Conservation (phyloP, 2,888 invertebrate species). For the Subacronicta megacephala region DNA sequence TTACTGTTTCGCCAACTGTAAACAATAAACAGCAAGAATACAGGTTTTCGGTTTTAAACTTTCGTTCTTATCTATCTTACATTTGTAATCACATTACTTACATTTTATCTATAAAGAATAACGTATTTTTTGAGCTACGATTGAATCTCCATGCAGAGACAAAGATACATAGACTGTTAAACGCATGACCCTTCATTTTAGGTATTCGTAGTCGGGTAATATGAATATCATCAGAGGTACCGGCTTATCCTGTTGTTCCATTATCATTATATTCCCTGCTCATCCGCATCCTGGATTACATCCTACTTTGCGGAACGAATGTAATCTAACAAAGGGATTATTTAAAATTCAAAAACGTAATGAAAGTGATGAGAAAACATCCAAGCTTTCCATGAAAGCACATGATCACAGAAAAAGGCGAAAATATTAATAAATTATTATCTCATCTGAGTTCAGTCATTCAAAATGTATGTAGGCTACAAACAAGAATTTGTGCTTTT, state of each 20-base stretch:
- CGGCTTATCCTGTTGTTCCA: slow-evolving; percentile 14
- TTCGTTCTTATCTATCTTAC: too few species aligned
- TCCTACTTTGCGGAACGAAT: slow-evolving; percentile 5
- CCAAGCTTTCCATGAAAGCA: slow-evolving; percentile 16
- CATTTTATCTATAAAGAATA: too few species aligned
- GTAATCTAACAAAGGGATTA: slow-evolving; percentile 23
- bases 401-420: slow-evolving; percentile 32
- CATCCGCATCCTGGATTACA: slow-evolving; percentile 5
- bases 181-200: too few species aligned
- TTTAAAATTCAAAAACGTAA: slow-evolving; percentile 28
- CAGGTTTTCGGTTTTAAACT: too few species aligned
- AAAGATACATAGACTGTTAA: too few species aligned
- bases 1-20: too few species aligned
- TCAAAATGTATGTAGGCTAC: slow-evolving; percentile 31
- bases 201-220: too few species aligned
- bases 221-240: too few species aligned
- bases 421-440: slow-evolving; percentile 43
- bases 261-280: slow-evolving; percentile 13
- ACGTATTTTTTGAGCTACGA: too few species aligned
- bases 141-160: too few species aligned
- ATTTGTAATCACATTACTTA: too few species aligned
- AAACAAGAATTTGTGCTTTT: slow-evolving; percentile 28
- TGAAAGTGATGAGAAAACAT: slow-evolving; percentile 26
- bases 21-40: too few species aligned
- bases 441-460: slow-evolving; percentile 32